Evolutionary conservation across 2,113 vertebrate genomes (phyloP), one percentile per base, ranked within the genome.

Genomic region (Brevimyrus niger): DNA sequence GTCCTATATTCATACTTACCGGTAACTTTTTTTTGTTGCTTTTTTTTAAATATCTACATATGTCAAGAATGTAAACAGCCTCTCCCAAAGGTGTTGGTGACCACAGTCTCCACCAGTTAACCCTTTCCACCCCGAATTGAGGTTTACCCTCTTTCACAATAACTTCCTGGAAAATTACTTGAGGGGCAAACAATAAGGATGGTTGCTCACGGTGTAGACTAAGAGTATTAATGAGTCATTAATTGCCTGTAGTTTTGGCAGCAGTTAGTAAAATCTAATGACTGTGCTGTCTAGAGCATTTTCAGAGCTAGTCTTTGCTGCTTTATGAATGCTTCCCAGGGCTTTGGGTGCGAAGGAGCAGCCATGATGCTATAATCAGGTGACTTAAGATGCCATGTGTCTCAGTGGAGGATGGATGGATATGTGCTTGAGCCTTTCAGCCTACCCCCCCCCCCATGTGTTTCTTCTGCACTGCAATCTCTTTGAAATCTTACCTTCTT

Each of bases 71-170:
- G 85, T 55, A 87, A 87, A 87, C 13, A 38, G 85, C 85, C 48
- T 31, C 85, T 53, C 50, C 85, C 85, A 87, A 53, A 87, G 50
- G 85, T 87, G 85, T 31, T 87, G 85, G 50, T n/a, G 47, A 55
- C 48, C 7, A 17, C 4, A 31, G 11, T 87, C 47, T 51, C 8
- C 46, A 53, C 1, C 2, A 2, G 4, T 27, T 53, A 53, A 87
- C n/a, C 21, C 11, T 86, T 86, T 27, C n/a, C 8, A 4, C n/a
- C n/a, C 84, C n/a, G 0, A 80, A 35, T 5, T 80, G 73, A 42
- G 31, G 19, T 38, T 38, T 76, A 76, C n/a, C 61, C 15, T 13
- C 73, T 80, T 80, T 80, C 35, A 42, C 35, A 19, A 6, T 42
- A 38, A 42, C 31, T 6, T 19, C 31, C 17, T 80, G 17, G 73